A percentile compares a stretch with the other conserved stretches of the same genome.
Conservation (phyloP, 2,113 vertebrate genomes). For the Plotosus lineatus region DNA sequence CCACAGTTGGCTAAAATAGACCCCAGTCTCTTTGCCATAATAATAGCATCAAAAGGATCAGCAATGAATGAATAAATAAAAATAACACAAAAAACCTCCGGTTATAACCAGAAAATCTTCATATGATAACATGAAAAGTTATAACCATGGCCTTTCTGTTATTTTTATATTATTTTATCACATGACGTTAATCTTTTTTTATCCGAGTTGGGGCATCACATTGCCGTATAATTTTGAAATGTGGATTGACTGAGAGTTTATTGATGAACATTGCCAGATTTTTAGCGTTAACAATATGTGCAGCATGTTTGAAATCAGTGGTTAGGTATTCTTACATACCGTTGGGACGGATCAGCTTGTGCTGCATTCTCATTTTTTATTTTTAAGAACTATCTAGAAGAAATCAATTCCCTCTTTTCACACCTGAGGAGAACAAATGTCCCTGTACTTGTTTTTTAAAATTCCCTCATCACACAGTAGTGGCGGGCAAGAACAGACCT, state of each 20-base stretch:
- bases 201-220: too few species aligned
- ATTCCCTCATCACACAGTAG: slow-evolving; percentile 29
- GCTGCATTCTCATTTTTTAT: neutral
- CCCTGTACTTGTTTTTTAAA: slow-evolving; percentile 25
- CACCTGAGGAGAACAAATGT: slow-evolving; percentile 43
- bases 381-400: slow-evolving; percentile 27
- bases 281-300: neutral
- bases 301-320: neutral
- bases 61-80: too few species aligned
- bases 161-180: too few species aligned
- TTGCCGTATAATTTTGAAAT: too few species aligned
- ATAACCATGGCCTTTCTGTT: too few species aligned
- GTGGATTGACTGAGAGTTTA: neutral
- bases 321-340: neutral
- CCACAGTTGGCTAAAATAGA: too few species aligned
- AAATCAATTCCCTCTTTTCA: slow-evolving; percentile 47
- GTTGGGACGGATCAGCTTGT: neutral
- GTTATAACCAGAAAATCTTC: too few species aligned
- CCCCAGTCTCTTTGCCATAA: too few species aligned
- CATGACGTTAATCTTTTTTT: too few species aligned
- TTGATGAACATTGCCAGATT: neutral
- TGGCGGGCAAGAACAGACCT: slow-evolving; percentile 42
- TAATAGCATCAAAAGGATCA: too few species aligned
- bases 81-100: too few species aligned
- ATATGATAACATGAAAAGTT: too few species aligned